A percentile compares a stretch with the other conserved stretches of the same genome.
phyloP scores from a whole-genome alignment of 2,113 vertebrate genomes.

The Illadopsis cleaveri region DNA sequence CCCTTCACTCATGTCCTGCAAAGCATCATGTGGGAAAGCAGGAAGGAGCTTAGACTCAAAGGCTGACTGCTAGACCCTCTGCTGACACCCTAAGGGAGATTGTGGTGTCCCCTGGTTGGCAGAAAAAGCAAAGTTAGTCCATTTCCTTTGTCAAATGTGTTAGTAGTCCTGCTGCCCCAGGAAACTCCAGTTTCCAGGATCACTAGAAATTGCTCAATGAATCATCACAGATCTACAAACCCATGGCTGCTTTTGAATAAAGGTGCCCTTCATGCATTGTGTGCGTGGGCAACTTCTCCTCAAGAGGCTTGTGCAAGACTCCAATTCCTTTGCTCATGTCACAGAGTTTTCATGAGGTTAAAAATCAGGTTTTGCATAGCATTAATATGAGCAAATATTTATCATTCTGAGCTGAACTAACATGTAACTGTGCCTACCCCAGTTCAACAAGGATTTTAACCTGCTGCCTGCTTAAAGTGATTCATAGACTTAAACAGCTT shows the following conservation, averaged over 20 bases:
- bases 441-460: background rate
- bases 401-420: background rate
- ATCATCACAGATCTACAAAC: background rate
- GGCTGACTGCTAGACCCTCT: background rate
- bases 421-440: background rate
- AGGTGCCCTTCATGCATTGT: background rate
- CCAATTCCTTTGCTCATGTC: background rate
- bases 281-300: background rate
- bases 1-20: background rate
- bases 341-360: background rate
- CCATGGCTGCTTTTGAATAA: background rate
- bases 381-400: background rate
- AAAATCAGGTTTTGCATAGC: background rate
- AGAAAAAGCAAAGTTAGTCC: background rate
- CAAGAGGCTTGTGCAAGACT: background rate
- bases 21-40: background rate
- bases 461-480: background rate
- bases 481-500: background rate
- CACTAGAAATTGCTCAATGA: background rate
- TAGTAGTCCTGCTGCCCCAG: background rate
- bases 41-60: background rate
- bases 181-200: background rate
- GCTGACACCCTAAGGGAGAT: background rate
- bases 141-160: background rate
- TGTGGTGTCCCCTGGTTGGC: rapidly evolving